phyloP scores from a whole-genome alignment of 2,888 invertebrate species.

The Brenthis daphne region DNA sequence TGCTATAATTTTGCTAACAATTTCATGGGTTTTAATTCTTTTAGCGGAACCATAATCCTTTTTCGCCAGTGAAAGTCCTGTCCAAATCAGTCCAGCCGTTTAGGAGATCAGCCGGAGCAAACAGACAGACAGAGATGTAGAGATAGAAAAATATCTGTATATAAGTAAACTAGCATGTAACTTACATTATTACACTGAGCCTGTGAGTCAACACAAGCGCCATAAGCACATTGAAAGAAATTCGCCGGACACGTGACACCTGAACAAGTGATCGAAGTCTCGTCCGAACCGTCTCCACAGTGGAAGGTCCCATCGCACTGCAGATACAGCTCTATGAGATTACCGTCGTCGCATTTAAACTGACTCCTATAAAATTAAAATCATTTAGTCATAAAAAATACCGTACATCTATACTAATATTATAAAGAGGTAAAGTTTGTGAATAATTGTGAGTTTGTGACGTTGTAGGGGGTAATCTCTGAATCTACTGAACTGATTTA shows the following conservation, averaged over 20 bases:
- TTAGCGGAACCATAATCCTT: no score
- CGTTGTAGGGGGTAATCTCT: no score
- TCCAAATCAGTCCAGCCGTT: no score
- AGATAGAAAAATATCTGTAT: no score
- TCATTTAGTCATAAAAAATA: neutral
- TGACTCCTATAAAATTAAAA: constrained; percentile 49
- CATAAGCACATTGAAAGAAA: constrained; percentile 83
- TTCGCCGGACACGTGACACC: constrained; percentile 69
- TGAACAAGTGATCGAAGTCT: constrained; percentile 59
- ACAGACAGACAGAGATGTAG: no score
- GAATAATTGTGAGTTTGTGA: no score
- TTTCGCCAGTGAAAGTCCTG: neutral
- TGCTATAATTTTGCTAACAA: no score
- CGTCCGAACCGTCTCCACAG: constrained; percentile 66
- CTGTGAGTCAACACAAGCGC: constrained; percentile 82
- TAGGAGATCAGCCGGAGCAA: no score
- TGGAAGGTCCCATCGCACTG: constrained; percentile 61
- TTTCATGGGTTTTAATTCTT: neutral
- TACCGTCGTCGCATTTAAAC: constrained; percentile 59
- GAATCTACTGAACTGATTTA: no score
- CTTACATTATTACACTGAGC: constrained; percentile 73
- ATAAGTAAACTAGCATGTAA: neutral
- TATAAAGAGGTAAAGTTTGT: no score
- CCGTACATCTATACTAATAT: neutral
- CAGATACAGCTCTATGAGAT: constrained; percentile 48